Evolutionary conservation across 2,113 vertebrate genomes (phyloP), one percentile per base, ranked within the genome.

Genomic region (Cheilinus undulatus): DNA sequence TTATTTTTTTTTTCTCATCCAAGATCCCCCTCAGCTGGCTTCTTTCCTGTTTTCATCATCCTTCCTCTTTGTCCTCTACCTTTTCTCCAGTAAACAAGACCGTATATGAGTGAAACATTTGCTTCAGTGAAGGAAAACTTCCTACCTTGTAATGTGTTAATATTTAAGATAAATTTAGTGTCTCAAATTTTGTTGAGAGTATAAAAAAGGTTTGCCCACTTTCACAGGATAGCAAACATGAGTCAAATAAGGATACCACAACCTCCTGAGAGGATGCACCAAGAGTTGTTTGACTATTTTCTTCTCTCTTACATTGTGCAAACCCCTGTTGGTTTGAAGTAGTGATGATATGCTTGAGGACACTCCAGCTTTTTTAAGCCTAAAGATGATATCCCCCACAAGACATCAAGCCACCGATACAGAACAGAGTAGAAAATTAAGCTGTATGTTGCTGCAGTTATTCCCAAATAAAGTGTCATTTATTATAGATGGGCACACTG

Each of bases 41-140:
- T 15, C 56, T 57, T 69, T 20, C 40, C 38, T 32, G 38, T 62
- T 68, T 53, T 63, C 63, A 48, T 56, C 45, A 60, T 67, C 54
- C 7, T 9, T 27, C 24, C 10, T 45, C 27, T 15, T 62, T n/a
- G 20, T 24, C 24, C 20, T 19, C 13, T 40, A 23, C 13, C 13
- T 50, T 38, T 65, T 11, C 38, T 54, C 10, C 32, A 30, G 30
- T 58, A 59, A 69, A 53, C 30, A 48, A 19, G 20, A 22, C 43
- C 10, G 30, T 34, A 62, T 11, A 19, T 34, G 52, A 51, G 2
- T 22, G 20, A 3, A 51, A 8, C n/a, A 53, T 22, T 49, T 43
- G 15, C 23, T 72, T 34, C 30, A n/a, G 22, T 34, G 1, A 9
- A 23, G 50, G 43, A 4, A 32, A 53, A 19, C 4, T n/a, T 10